phyloP scores from a whole-genome alignment of 2,888 invertebrate genomes.

The Sarcophaga variegata region DNA sequence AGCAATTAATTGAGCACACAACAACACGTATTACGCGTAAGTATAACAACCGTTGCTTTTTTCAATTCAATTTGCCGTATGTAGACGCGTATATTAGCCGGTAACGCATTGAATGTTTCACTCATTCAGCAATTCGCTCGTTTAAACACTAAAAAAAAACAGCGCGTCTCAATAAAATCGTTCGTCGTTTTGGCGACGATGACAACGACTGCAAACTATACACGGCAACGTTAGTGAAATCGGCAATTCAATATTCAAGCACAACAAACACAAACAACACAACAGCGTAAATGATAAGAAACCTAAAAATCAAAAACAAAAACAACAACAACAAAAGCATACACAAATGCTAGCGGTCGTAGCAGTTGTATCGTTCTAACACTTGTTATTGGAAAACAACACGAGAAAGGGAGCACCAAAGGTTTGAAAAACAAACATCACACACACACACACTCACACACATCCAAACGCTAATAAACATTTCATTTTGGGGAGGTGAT shows the following conservation, averaged over 20 bases:
- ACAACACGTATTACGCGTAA: constrained; percentile 34
- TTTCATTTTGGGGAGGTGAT: constrained; percentile 51
- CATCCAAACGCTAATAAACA: not conserved
- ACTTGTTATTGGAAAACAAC: constrained; percentile 28
- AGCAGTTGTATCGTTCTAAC: constrained; percentile 65
- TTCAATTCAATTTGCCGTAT: constrained; percentile 1
- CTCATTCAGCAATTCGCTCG: constrained; percentile 54
- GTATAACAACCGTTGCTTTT: constrained; percentile 23
- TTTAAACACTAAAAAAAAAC: constrained; percentile 50
- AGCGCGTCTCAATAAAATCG: constrained; percentile 41
- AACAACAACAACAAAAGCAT: constrained; percentile 21
- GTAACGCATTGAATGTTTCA: constrained; percentile 64
- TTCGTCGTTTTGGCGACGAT: constrained; percentile 50
- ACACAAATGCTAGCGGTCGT: constrained; percentile 50
- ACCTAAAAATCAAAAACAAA: not conserved
- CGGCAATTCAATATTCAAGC: constrained; percentile 55
- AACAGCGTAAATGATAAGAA: not conserved
- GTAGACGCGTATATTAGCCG: constrained; percentile 53
- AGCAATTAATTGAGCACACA: constrained; percentile 47
- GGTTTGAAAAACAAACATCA: not conserved
- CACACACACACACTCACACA: not conserved
- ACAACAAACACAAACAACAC: constrained; percentile 3
- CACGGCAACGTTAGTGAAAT: constrained; percentile 42
- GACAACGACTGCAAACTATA: constrained; percentile 23
- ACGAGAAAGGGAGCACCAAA: constrained; percentile 60